phyloP scores from a whole-genome alignment of 2,113 vertebrate genomes.

The Lanius ludovicianus region DNA sequence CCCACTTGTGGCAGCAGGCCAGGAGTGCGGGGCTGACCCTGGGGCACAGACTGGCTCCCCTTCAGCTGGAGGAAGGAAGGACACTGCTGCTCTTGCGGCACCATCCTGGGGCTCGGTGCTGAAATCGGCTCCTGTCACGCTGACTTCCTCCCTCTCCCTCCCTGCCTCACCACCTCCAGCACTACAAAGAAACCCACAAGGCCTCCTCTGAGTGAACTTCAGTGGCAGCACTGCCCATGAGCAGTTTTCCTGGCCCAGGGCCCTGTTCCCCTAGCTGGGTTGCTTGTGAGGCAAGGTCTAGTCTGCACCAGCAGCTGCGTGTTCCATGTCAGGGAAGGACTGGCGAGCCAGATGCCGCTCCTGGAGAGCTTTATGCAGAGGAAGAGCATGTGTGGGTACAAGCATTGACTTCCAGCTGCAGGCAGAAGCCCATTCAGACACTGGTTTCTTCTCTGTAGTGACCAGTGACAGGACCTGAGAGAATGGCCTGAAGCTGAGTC shows the following conservation, averaged over 20 bases:
- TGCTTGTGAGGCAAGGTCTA: accelerated
- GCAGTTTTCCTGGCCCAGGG: accelerated
- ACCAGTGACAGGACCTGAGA: neutral
- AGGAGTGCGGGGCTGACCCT: neutral
- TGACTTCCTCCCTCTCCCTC: neutral
- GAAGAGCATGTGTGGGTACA: accelerated
- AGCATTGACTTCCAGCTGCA: neutral
- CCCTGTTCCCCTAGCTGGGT: accelerated
- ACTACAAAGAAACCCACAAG: neutral
- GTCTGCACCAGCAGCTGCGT: accelerated
- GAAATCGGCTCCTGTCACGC: accelerated
- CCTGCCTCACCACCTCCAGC: neutral
- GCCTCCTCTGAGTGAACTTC: neutral
- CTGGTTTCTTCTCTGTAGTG: neutral
- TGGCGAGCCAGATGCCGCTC: neutral
- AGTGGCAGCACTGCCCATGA: accelerated
- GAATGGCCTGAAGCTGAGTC: neutral
- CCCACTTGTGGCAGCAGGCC: neutral
- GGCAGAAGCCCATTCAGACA: neutral
- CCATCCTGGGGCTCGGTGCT: accelerated
- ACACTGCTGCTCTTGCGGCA: accelerated
- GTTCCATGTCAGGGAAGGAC: neutral
- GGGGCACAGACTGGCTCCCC: accelerated
- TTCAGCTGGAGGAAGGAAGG: neutral
- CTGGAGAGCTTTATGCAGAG: neutral